Percentiles rank a stretch among this genome's conserved stretches.
phyloP scores from a whole-genome alignment of 2,888 invertebrate species.

The Apamea monoglypha region DNA sequence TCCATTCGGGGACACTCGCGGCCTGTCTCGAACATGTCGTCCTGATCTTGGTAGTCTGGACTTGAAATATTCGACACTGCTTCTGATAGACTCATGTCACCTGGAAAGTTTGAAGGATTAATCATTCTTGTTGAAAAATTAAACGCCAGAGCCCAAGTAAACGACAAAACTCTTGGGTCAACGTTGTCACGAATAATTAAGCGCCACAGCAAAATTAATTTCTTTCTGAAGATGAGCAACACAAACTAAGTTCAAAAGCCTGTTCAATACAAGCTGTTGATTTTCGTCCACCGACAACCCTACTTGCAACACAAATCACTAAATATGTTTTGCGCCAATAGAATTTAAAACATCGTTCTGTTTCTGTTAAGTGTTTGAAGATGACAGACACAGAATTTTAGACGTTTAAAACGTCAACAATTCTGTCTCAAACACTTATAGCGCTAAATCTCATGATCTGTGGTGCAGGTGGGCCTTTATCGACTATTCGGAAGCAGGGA shows the following conservation, averaged over 20 bases:
- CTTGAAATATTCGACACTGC: conserved; percentile 97
- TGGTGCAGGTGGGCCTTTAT: not conserved
- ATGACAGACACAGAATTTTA: not conserved
- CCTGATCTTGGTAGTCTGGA: conserved; percentile 97
- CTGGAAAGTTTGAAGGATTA: conserved; percentile 76
- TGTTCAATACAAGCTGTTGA: not conserved
- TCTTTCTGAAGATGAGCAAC: not conserved
- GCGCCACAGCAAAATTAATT: not conserved
- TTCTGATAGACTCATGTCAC: conserved; percentile 95
- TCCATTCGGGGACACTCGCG: conserved; percentile 95
- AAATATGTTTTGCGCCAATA: not conserved
- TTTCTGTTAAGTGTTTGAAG: not conserved
- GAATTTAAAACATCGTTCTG: too few relatives aligned
- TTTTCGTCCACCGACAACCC: not conserved
- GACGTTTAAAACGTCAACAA: not conserved
- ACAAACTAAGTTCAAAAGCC: not conserved
- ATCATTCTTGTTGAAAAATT: not conserved
- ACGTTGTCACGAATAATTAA: not conserved
- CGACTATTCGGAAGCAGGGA: not conserved
- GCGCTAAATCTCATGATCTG: not conserved
- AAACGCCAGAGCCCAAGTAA: not conserved
- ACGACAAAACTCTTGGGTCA: not conserved
- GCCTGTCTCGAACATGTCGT: conserved; percentile 94
- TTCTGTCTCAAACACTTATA: not conserved
- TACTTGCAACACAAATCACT: not conserved